A percentile compares a stretch with the other conserved stretches of the same genome.
Evolutionary conservation across 1,140 invertebrate species (phyloP).

Genomic region (Stegodyphus dumicola): DNA sequence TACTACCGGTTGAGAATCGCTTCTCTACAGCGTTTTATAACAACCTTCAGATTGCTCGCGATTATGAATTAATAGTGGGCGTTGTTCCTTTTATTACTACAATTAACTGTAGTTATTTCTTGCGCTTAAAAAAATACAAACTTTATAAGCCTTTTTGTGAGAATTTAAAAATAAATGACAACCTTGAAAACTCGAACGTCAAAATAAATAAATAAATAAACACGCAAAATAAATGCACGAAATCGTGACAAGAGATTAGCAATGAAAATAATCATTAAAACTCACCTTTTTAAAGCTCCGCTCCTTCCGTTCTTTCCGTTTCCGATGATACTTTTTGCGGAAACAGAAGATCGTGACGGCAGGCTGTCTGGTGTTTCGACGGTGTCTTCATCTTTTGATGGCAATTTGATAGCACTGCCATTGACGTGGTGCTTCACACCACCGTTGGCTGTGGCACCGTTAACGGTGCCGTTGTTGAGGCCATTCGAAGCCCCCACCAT

Average conservation of each 20-base stretch:
- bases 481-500: constrained; percentile 42
- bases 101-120: too few species aligned
- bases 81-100: too few species aligned
- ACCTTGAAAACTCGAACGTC: background rate
- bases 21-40: too few species aligned
- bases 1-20: too few species aligned
- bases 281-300: constrained; percentile 49
- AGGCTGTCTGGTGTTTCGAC: constrained; percentile 49
- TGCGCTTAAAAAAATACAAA: too few species aligned
- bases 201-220: too few species aligned
- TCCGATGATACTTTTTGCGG: constrained; percentile 50
- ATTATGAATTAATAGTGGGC: too few species aligned
- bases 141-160: too few species aligned
- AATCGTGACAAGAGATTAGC: background rate
- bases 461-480: background rate
- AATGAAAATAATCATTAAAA: background rate
- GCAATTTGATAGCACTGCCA: constrained; percentile 16
- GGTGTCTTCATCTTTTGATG: constrained; percentile 15
- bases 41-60: too few species aligned
- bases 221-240: background rate
- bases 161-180: too few species aligned
- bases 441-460: background rate
- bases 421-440: background rate
- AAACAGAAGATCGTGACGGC: constrained; percentile 49
- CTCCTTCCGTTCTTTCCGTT: constrained; percentile 53